Evolutionary conservation across 2,888 invertebrate species (phyloP).

Genomic region (Harpagoxenus sublaevis): DNA sequence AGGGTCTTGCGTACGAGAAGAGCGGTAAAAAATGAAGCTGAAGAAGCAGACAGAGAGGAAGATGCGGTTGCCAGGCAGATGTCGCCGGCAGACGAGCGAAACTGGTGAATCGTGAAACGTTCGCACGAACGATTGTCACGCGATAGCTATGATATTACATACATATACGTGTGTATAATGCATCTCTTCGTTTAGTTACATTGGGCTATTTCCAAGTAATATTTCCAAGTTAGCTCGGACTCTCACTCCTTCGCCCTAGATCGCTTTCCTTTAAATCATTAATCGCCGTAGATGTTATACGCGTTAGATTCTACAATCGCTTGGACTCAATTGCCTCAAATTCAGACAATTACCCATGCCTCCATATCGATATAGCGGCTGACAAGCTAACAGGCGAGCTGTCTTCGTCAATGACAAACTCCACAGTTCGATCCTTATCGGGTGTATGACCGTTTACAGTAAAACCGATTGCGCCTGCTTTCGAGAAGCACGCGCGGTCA

Average conservation of each 20-base stretch:
- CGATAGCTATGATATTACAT: conserved; percentile 57
- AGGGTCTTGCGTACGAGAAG: conserved; percentile 25
- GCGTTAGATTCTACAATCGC: conserved; percentile 4
- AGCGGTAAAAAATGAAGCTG: conserved; percentile 43
- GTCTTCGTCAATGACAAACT: conserved; percentile 72
- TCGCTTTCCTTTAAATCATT: conserved; percentile 19
- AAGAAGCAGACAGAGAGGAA: conserved; percentile 46
- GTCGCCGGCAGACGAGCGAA: conserved; percentile 53
- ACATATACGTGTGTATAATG: not conserved
- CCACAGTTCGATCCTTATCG: conserved; percentile 71
- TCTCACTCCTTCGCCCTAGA: not conserved
- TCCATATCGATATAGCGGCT: conserved; percentile 58
- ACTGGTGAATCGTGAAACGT: conserved; percentile 59
- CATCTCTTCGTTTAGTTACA: conserved; percentile 5
- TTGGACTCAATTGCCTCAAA: conserved; percentile 36
- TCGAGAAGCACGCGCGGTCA: conserved; percentile 41
- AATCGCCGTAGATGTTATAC: not conserved
- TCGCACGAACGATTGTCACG: conserved; percentile 77
- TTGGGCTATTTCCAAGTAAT: not conserved
- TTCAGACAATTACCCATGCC: conserved; percentile 26
- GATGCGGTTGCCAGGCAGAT: conserved; percentile 69
- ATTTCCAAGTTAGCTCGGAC: conserved; percentile 1
- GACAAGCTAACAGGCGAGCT: conserved; percentile 39
- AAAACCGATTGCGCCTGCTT: conserved; percentile 62
- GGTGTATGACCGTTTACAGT: conserved; percentile 64